Evolutionary conservation across 2,113 vertebrate species (phyloP), one percentile per base, ranked within the genome.

Genomic region (Corythornis madagascariensis): DNA sequence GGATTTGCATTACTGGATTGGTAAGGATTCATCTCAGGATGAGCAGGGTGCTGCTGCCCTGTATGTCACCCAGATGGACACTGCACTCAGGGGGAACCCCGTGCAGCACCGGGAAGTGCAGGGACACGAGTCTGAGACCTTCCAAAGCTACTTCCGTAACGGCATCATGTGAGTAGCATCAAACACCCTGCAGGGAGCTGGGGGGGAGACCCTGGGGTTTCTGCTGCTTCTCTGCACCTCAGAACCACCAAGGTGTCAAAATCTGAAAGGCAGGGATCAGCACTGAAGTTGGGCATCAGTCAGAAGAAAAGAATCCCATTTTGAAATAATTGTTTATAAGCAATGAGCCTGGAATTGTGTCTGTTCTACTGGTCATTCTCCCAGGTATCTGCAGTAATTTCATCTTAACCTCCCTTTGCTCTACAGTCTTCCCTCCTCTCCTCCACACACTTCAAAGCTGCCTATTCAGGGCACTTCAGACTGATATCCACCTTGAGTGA

Each of bases 1-100:
- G 10, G 98, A 99, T 82, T 89, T 99, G 86, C 98, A 99, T 95
- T 99, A 98, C 94, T 99, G 98, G 98, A 98, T 99, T 7, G 98
- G 98, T 22, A 97, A 89, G 26, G 53, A 97, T 9, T 98, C 98
- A 26, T 98, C 98, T 4, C 98, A 98, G 97, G 98, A 99, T 4
- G 98, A 99, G 90, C 98, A 99, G 53, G 98, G 98, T 0, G 97
- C 98, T 0, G 98, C 98, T 0, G 98, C 98, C 81, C 69, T 98
- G 91, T 98, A 97, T 1, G 96, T 98, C 52, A 98, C 97, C 35
- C 98, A 99, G 96, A 86, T 99, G 97, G 98, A 99, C 15, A 96
- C 95, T 4, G 61, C 83, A 1, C 95, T 99, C 16, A 96, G 98
- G 1, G 98, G 98, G 6, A 98, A 72, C 85, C 98, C 98, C 0